phyloP scores from a whole-genome alignment of 2,888 invertebrate genomes.

The Synergus umbraculus region DNA sequence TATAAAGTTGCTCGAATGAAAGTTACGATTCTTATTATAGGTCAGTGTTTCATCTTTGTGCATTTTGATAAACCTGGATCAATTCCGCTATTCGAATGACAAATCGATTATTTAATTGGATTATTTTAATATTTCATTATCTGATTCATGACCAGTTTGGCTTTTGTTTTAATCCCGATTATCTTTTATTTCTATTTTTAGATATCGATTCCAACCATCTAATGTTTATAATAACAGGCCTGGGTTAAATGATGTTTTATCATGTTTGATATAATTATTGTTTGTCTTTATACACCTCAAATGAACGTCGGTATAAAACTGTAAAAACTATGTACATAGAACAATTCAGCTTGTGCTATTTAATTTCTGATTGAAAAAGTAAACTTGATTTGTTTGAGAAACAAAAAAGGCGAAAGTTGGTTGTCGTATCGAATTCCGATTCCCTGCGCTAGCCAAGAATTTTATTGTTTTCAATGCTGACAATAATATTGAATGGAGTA shows the following conservation, averaged over 20 bases:
- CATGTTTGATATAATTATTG: background rate
- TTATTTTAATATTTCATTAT: background rate
- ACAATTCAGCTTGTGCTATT: background rate
- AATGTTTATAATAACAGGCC: background rate
- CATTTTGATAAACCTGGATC: background rate
- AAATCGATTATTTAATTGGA: background rate
- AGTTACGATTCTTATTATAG: background rate
- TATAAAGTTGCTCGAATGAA: constrained; percentile 3
- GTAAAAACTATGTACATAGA: no score
- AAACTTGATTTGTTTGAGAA: background rate
- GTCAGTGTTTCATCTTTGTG: constrained; percentile 6
- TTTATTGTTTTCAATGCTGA: background rate
- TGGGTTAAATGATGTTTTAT: background rate
- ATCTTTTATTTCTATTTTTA: background rate
- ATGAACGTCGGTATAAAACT: background rate
- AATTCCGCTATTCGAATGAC: background rate
- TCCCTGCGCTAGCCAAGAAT: background rate
- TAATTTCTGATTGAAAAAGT: background rate
- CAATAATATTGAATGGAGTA: background rate
- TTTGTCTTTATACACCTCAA: background rate
- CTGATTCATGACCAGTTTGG: background rate
- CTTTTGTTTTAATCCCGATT: background rate
- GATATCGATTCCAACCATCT: background rate
- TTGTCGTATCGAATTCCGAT: background rate
- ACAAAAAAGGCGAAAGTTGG: background rate